Evolutionary conservation across 2,888 invertebrate genomes (phyloP).

Genomic region (Nemurella pictetii): DNA sequence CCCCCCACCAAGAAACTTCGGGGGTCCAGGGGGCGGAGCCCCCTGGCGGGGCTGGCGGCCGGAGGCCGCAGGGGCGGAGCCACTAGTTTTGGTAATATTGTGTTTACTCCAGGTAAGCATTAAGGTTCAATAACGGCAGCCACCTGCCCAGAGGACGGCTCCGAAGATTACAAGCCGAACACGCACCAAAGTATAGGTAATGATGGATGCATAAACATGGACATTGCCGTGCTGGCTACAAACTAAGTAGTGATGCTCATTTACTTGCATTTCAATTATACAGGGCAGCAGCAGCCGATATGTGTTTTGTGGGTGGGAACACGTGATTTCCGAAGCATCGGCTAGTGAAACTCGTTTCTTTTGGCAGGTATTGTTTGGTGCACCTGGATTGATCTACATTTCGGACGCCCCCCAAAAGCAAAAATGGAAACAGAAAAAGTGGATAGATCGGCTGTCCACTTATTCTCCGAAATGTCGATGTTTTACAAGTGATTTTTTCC

Average conservation of each 20-base stretch:
- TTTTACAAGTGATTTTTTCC: no score
- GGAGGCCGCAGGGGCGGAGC: no score
- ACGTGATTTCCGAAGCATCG: background rate
- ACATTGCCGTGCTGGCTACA: background rate
- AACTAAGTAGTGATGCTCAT: background rate
- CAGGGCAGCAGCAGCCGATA: background rate
- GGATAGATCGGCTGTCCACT: no score
- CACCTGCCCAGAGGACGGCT: background rate
- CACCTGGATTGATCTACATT: background rate
- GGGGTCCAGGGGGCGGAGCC: no score
- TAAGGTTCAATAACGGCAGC: background rate
- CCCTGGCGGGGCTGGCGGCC: no score
- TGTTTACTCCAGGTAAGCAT: background rate
- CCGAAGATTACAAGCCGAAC: background rate
- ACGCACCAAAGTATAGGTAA: background rate
- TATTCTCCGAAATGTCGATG: no score
- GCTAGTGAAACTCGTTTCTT: no score
- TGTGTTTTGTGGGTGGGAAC: background rate
- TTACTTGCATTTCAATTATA: no score
- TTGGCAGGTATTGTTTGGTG: no score
- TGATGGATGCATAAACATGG: background rate
- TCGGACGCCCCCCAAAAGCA: background rate
- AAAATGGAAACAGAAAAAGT: no score
- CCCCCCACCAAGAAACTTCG: no score
- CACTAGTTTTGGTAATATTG: conserved; percentile 6